A percentile compares a stretch with the other conserved stretches of the same genome.
Evolutionary conservation across 2,113 vertebrate genomes (phyloP).

Genomic region (Carassius gibelio): DNA sequence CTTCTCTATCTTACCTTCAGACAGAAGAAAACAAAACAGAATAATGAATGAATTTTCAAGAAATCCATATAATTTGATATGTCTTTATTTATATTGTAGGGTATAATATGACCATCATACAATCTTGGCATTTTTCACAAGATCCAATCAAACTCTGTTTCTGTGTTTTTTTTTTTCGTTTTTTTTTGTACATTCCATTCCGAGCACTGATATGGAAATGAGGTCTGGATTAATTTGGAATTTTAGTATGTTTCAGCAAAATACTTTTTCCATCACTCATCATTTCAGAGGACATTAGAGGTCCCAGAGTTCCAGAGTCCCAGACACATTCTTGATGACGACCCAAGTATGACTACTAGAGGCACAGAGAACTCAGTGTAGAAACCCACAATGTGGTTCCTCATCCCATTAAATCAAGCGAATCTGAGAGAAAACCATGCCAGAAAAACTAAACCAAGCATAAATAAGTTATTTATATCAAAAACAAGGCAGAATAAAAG

Average conservation of each 20-base stretch:
- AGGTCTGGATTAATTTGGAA: neutral
- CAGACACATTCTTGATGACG: slow-evolving; percentile 32
- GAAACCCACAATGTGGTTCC: neutral
- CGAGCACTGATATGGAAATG: neutral
- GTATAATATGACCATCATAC: neutral
- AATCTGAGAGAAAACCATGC: neutral
- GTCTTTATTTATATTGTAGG: neutral
- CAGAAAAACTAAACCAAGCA: neutral
- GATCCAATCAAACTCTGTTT: neutral
- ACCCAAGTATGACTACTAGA: slow-evolving; percentile 25
- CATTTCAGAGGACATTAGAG: slow-evolving; percentile 26
- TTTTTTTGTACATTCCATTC: neutral
- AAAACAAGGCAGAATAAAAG: neutral
- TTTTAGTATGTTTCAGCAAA: slow-evolving; percentile 20
- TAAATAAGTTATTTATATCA: neutral
- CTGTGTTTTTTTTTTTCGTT: neutral
- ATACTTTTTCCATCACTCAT: neutral
- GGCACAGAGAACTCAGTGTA: neutral
- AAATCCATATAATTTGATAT: neutral
- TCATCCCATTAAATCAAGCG: neutral
- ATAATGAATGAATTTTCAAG: neutral
- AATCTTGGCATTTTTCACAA: neutral
- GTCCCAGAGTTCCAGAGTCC: neutral
- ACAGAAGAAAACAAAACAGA: slow-evolving; percentile 46
- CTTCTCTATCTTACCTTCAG: slow-evolving; percentile 96